phyloP scores from a whole-genome alignment of 2,888 invertebrate species.

The Ectemnius cavifrons region DNA sequence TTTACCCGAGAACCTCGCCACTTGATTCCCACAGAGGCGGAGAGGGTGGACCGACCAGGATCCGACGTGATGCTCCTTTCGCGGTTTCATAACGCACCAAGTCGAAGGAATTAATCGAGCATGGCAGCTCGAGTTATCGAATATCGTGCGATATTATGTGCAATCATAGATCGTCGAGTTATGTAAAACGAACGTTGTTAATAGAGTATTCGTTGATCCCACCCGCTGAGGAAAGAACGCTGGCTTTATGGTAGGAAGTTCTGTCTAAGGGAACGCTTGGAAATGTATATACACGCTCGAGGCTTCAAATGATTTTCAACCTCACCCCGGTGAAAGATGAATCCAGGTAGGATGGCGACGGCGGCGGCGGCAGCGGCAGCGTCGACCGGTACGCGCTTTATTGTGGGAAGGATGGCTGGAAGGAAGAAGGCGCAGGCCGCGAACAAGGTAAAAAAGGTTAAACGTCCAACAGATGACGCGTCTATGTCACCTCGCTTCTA shows the following conservation, averaged over 20 bases:
- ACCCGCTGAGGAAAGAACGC: not conserved
- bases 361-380: constrained; percentile 24
- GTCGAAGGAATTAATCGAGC: constrained; percentile 33
- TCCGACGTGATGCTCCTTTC: constrained; percentile 26
- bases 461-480: constrained; percentile 69
- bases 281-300: not conserved
- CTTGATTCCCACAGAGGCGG: constrained; percentile 27
- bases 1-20: constrained; percentile 15
- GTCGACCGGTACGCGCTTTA: constrained; percentile 9
- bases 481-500: constrained; percentile 61
- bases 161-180: not conserved
- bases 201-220: not conserved
- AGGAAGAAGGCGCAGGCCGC: constrained; percentile 9
- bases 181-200: not conserved
- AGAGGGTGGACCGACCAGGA: constrained; percentile 28
- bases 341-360: constrained; percentile 44
- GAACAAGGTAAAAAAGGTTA: constrained; percentile 57
- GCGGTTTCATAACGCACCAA: constrained; percentile 41
- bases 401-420: constrained; percentile 44
- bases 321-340: constrained; percentile 25
- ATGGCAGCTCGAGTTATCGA: constrained; percentile 28
- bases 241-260: too few relatives aligned
- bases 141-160: constrained; percentile 17
- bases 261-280: not conserved
- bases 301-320: constrained; percentile 33